Evolutionary conservation across 2,113 vertebrate genomes (phyloP).

Genomic region (Phalacrocorax pelagicus): DNA sequence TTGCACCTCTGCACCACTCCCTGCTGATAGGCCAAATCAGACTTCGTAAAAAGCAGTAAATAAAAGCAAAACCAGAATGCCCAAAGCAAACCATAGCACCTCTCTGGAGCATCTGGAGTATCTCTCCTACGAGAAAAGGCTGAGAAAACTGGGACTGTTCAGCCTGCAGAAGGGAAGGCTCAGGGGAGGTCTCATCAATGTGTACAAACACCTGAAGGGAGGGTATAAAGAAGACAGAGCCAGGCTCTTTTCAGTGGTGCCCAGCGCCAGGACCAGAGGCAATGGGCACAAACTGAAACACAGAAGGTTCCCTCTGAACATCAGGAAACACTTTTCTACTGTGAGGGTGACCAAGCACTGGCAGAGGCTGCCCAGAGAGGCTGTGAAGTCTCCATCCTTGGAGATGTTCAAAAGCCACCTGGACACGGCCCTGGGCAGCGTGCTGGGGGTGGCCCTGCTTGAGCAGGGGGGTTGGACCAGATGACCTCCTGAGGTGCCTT

Average conservation of each 20-base stretch:
- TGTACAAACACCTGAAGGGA: neutral
- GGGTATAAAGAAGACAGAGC: neutral
- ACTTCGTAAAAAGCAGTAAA: neutral
- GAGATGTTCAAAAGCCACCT: neutral
- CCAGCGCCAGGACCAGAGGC: neutral
- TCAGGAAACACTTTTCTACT: neutral
- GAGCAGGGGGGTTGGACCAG: neutral
- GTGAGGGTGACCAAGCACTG: accelerated
- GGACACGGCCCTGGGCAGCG: neutral
- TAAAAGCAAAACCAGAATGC: neutral
- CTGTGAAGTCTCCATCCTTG: neutral
- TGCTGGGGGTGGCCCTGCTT: neutral
- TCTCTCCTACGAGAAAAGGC: neutral
- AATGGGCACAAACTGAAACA: neutral
- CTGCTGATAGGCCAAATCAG: neutral
- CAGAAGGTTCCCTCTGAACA: neutral
- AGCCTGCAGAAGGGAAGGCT: neutral
- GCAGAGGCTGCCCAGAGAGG: neutral
- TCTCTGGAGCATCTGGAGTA: neutral
- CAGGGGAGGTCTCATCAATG: too few relatives aligned
- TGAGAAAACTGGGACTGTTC: neutral
- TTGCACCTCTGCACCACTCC: neutral
- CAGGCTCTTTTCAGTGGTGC: neutral
- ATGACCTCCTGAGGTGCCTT: neutral
- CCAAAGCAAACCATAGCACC: neutral